A percentile compares a stretch with the other conserved stretches of the same genome.
These are phyloP conservation scores for Arenaria interpres DNA, from an alignment of 2,113 vertebrate genomes.

Conservation along the genomic window DNA sequence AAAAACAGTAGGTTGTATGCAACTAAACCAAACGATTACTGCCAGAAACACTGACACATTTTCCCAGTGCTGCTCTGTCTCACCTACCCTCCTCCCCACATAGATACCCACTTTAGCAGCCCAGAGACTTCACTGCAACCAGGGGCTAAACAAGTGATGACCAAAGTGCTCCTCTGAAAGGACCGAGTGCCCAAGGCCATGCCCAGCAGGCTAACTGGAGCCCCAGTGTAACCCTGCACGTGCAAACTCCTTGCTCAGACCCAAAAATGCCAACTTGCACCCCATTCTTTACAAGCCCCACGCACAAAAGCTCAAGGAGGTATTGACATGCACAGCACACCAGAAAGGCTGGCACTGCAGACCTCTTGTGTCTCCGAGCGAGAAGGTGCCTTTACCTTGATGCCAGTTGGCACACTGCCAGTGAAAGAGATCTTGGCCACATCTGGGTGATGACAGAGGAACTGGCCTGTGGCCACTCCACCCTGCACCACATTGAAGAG, in stretches of 20 bases:
- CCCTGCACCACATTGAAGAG: conserved; percentile 97
- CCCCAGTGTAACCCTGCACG: fast-evolving
- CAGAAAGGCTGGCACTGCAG: not conserved
- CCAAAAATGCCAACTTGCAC: not conserved
- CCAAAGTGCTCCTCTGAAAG: not conserved
- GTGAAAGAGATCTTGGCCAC: conserved; percentile 97
- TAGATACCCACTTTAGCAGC: not conserved
- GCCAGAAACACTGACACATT: not conserved
- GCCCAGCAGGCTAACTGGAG: not conserved
- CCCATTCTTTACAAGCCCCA: not conserved
- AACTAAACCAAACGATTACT: not conserved
- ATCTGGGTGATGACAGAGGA: conserved; percentile 88
- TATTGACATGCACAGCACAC: fast-evolving
- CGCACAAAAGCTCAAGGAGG: not conserved
- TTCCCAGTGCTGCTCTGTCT: not conserved
- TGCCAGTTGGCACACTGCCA: conserved; percentile 92
- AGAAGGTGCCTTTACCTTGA: conserved; percentile 80
- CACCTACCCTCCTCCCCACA: not conserved
- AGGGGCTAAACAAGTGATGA: not conserved
- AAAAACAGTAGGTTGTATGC: not conserved
- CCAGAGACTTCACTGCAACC: not conserved
- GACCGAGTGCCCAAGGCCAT: too few species aligned
- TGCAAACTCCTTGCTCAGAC: not conserved
- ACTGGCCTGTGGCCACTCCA: conserved; percentile 86
- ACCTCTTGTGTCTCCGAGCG: fast-evolving